Conservation (phyloP, 1,140 invertebrate genomes). For the Drosophila serrata region DNA sequence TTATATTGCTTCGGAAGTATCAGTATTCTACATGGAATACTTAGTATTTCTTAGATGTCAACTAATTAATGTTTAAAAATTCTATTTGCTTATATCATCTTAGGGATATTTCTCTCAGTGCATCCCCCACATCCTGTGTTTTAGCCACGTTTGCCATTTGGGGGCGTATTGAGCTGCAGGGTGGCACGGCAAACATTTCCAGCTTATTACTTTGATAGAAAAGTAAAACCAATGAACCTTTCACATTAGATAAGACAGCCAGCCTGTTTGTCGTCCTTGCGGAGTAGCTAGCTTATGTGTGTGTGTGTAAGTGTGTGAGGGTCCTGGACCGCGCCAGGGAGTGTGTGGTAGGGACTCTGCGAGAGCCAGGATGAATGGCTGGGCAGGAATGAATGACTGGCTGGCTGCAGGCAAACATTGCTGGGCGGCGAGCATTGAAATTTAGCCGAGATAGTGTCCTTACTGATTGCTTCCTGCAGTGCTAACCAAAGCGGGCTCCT, state of each 20-base stretch:
- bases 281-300: slow-evolving; percentile 27
- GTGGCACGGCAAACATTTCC: slow-evolving; percentile 69
- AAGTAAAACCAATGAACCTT: slow-evolving; percentile 84
- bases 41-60: neutral
- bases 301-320: slow-evolving; percentile 24
- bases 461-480: slow-evolving; percentile 82
- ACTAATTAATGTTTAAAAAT: neutral
- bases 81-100: neutral
- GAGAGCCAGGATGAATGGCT: slow-evolving; percentile 68
- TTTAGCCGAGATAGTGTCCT: slow-evolving; percentile 81
- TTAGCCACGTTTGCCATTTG: slow-evolving; percentile 59
- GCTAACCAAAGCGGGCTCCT: slow-evolving; percentile 29
- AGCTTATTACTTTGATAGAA: slow-evolving; percentile 84
- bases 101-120: neutral
- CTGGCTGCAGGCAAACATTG: slow-evolving; percentile 51
- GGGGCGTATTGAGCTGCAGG: slow-evolving; percentile 26
- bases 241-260: slow-evolving; percentile 80
- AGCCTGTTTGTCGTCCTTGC: slow-evolving; percentile 58
- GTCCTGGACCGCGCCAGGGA: slow-evolving; percentile 1
- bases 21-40: neutral
- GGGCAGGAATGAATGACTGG: slow-evolving; percentile 65
- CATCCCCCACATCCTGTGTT: slow-evolving; percentile 27
- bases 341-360: slow-evolving; percentile 46
- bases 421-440: slow-evolving; percentile 66
- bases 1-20: neutral